These are phyloP conservation scores for Bombus vancouverensis DNA, from an alignment of 1,140 invertebrate species.

Conservation along the genomic window DNA sequence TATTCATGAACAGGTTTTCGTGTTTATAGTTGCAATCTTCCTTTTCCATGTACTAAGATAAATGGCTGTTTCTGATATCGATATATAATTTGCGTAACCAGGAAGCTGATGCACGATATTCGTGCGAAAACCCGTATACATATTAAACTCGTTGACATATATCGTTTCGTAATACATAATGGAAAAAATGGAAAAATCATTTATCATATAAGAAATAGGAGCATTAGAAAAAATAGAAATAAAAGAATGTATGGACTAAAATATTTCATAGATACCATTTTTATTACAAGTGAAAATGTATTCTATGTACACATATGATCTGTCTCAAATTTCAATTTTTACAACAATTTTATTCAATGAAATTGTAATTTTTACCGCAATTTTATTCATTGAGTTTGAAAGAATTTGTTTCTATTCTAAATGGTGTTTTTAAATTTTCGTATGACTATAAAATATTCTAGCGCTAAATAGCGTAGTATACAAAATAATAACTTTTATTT, in stretches of 20 bases:
- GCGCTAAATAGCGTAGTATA: neutral
- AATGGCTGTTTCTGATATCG: slow-evolving; percentile 24
- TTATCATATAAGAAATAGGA: neutral
- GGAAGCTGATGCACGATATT: slow-evolving; percentile 7
- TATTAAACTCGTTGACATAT: slow-evolving; percentile 2
- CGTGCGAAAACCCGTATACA: neutral
- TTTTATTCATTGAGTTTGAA: no score
- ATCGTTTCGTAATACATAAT: neutral
- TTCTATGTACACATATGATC: no score
- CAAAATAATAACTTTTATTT: neutral
- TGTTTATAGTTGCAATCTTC: neutral
- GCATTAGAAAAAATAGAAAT: no score
- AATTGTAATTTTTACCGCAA: no score
- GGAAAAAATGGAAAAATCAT: neutral
- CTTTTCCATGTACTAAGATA: slow-evolving; percentile 7
- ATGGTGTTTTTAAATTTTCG: neutral
- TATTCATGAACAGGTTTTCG: slow-evolving; percentile 6
- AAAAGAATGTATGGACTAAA: no score
- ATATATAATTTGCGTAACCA: slow-evolving; percentile 24
- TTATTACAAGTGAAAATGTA: no score
- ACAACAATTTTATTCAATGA: no score
- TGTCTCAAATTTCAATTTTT: no score
- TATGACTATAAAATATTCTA: neutral
- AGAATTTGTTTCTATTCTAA: neutral
- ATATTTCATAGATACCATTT: no score